Base-by-base conservation (phyloP, 2,888 invertebrate genomes). In the Onthophagus sagittarius region DNA sequence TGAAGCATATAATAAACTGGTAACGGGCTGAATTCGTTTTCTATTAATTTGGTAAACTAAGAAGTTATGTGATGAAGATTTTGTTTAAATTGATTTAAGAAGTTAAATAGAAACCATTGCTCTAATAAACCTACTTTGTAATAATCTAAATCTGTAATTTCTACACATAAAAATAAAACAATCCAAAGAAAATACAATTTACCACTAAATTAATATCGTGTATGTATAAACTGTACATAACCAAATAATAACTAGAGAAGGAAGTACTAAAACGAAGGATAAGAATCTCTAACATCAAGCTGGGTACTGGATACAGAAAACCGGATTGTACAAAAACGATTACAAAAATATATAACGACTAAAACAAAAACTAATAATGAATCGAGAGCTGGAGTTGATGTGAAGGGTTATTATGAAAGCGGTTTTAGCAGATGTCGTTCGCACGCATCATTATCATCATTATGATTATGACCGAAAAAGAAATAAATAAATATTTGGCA, bases 391-490 rank as follows among this genome's bases (percentile, higher is more conserved):
- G 7, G 39, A 11, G 11, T 9, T 1, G 39, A 53, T 53, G 5
- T 53, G 39, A 11, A 53, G 39, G 39, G 39, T 53, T 53, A 23
- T 23, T 81, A 81, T 80, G 62, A 75, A 76, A 71, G 74, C 75
- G 77, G 78, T 78, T 77, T 78, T 77, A 79, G 80, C 82, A 85
- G 84, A 80, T n/a, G 32, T 67, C 67, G 80, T 80, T 78, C 77
- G 76, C 78, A 77, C 76, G 77, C 76, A 72, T 72, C 73, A 65
- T 53, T 11, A 53, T 53, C 39, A 53, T 53, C 39, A 53, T 53
- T 11, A 53, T 53, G 39, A 53, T 53, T 11, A 53, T 53, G 39
- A 53, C 39, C 39, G 39, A 4, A 9, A 53, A 53, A 53, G 6
- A 53, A 9, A 53, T 4, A 53, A 53, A 53, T 4, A 53, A 9